A percentile compares a stretch with the other conserved stretches of the same genome.
Conservation (phyloP, 2,797 vertebrate species). For the Neosalanx taihuensis region DNA sequence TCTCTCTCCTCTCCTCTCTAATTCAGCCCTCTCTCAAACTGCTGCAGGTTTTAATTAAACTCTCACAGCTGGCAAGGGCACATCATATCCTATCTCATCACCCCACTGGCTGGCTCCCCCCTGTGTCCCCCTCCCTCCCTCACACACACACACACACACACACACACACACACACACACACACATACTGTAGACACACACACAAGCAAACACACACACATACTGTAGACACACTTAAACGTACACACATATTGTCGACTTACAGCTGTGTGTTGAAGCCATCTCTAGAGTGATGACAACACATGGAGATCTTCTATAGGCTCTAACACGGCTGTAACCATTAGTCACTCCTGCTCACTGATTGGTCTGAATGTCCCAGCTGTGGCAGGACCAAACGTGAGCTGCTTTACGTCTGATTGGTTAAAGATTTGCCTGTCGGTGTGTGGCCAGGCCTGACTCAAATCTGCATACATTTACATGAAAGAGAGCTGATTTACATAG, state of each 20-base stretch:
- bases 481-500: constrained; percentile 4
- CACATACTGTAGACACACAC: not conserved
- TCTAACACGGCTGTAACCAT: not conserved
- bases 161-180: not conserved
- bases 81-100: constrained; percentile 49
- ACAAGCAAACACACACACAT: not conserved
- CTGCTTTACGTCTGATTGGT: constrained; percentile 20
- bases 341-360: not conserved
- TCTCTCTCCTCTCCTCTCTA: not conserved
- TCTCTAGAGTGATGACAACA: not conserved
- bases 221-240: not conserved
- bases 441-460: not conserved
- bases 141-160: not conserved
- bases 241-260: not conserved
- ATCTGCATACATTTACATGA: constrained; percentile 2
- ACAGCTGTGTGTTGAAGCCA: not conserved
- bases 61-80: constrained; percentile 47
- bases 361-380: constrained; percentile 6
- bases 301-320: not conserved
- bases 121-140: not conserved
- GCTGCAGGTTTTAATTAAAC: constrained; percentile 50
- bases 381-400: constrained; percentile 6
- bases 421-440: constrained; percentile 21
- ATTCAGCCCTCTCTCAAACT: constrained; percentile 3
- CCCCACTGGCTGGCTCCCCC: constrained; percentile 13